These are phyloP conservation scores for Lepisosteus osseus DNA, from an alignment of 2,113 vertebrate genomes.

Conservation along the genomic window DNA sequence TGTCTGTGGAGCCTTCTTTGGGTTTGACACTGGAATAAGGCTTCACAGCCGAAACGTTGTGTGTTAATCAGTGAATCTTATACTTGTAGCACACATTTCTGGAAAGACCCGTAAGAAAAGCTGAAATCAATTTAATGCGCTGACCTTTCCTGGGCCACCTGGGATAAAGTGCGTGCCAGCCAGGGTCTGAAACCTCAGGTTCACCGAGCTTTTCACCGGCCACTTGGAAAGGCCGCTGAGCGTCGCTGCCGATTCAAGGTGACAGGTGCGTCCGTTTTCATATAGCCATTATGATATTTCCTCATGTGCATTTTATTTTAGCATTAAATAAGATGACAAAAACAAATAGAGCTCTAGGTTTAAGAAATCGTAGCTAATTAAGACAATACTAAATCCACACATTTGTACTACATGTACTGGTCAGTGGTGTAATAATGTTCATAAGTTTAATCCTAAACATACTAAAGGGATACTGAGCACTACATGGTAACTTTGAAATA, in stretches of 20 bases:
- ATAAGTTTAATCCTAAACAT: too few species aligned
- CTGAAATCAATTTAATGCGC: background rate
- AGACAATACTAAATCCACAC: background rate
- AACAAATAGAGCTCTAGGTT: background rate
- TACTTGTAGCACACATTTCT: too few species aligned
- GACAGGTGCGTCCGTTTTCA: slow-evolving; percentile 2
- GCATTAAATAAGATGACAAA: background rate
- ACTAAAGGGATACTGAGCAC: too few species aligned
- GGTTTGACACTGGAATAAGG: too few species aligned
- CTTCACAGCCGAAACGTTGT: too few species aligned
- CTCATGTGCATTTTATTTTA: background rate
- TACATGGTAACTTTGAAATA: too few species aligned
- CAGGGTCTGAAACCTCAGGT: background rate
- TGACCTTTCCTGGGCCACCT: background rate
- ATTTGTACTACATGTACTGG: too few species aligned
- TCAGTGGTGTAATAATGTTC: too few species aligned
- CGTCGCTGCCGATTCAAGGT: background rate
- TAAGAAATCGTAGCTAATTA: background rate
- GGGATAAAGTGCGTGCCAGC: background rate
- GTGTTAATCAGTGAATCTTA: too few species aligned
- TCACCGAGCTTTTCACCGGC: background rate
- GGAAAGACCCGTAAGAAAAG: background rate
- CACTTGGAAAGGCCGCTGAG: background rate
- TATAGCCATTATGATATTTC: too few species aligned
- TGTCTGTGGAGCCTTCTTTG: too few species aligned